Base-by-base conservation (phyloP, 2,888 invertebrate species). In the Brenthis hecate region DNA sequence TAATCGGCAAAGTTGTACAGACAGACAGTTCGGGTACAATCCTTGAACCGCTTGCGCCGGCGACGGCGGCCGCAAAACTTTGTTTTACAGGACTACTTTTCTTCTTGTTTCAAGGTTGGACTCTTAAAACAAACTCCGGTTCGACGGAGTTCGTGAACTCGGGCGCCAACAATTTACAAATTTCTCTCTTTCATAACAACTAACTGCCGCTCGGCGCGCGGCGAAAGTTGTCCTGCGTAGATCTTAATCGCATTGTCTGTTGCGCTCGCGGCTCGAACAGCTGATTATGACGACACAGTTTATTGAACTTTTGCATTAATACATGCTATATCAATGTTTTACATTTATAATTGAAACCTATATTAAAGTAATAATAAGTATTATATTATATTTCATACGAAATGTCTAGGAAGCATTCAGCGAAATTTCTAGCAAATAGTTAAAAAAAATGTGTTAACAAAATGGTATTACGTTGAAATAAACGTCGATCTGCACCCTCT, bases 1-100 rank as follows among this genome's bases (percentile, higher is more conserved):
- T 93, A 93, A 93, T 93, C 93, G 93, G 92, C 91, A 92, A 93
- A 93, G 93, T 93, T 93, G 92, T 91, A 92, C 93, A 92, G 93
- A 92, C 92, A 93, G 93, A 92, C 93, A 92, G 93, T 92, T 92
- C 89, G 92, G 92, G 92, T 85, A 91, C 93, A 93, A 93, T 93
- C 93, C 93, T 93, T 93, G 93, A 93, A 93, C 93, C 90, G 92
- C 92, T 92, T 92, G 92, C 92, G 92, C 92, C 91, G 92, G 92
- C 91, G 93, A 91, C 93, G 93, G 90, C 93, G 88, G 92, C 92
- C 93, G 92, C 93, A 92, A 92, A 93, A 93, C 93, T 93, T 93
- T 93, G 93, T 93, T 93, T 93, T 92, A 93, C 93, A 93, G 93
- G 93, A 93, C 93, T 93, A 93, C 93, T 93, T 93, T 93, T 93